These are phyloP conservation scores for Listrodromus nycthemerus DNA, from an alignment of 2,888 invertebrate species.

Conservation along the genomic window DNA sequence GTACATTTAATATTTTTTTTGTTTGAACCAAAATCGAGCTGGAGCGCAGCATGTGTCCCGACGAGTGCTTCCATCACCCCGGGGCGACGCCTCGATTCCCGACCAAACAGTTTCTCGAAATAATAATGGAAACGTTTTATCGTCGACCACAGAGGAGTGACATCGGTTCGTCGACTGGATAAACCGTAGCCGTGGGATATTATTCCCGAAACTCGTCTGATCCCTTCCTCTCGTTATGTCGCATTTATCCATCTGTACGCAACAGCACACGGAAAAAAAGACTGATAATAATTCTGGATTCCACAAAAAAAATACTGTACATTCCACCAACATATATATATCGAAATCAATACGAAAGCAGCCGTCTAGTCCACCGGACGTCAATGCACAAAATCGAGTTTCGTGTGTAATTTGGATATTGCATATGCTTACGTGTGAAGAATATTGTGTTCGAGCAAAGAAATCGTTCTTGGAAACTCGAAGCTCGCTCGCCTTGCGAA, in stretches of 20 bases:
- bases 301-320: background rate
- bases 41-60: background rate
- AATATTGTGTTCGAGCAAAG: too few relatives aligned
- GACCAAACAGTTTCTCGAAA: background rate
- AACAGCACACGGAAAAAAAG: background rate
- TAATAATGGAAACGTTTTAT: constrained; percentile 6
- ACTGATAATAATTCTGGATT: background rate
- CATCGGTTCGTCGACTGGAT: background rate
- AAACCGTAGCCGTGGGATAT: constrained; percentile 6
- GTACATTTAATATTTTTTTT: background rate
- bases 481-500: too few relatives aligned
- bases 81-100: background rate
- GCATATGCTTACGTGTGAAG: too few relatives aligned
- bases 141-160: background rate
- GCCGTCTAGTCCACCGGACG: too few relatives aligned
- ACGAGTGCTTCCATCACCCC: background rate
- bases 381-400: too few relatives aligned
- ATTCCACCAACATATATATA: too few relatives aligned
- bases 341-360: too few relatives aligned
- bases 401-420: too few relatives aligned
- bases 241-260: background rate
- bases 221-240: background rate
- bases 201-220: constrained; percentile 3
- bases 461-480: too few relatives aligned
- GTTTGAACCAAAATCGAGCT: background rate